These are phyloP conservation scores for Pterocles orientalis DNA, from an alignment of 2,113 vertebrate genomes.

Conservation along the genomic window DNA sequence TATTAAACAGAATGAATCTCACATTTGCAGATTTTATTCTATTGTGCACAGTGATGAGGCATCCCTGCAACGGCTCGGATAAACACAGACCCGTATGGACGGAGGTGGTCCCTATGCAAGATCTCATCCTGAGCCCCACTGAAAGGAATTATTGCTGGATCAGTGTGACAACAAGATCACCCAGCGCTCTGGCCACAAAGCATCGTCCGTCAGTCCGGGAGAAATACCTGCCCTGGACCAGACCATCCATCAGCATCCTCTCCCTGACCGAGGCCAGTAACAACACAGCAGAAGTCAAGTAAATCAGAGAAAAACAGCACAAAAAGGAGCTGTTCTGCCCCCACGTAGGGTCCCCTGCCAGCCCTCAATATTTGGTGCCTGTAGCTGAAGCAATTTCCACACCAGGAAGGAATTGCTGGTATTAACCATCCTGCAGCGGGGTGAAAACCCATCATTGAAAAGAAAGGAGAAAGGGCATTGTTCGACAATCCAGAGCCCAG, in stretches of 20 bases:
- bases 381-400: background rate
- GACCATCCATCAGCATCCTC: background rate
- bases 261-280: background rate
- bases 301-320: background rate
- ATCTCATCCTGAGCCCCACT: background rate
- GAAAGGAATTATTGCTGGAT: background rate
- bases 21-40: background rate
- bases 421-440: background rate
- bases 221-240: background rate
- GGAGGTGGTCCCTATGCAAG: background rate
- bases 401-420: background rate
- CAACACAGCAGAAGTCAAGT: background rate
- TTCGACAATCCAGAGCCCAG: background rate
- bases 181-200: background rate
- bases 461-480: background rate
- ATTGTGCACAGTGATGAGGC: slow-evolving; percentile 10
- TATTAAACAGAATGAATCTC: slow-evolving; percentile 53
- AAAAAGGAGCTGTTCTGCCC: background rate
- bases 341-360: background rate
- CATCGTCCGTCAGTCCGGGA: accelerated
- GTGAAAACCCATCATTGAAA: background rate
- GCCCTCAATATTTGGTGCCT: background rate
- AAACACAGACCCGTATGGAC: accelerated
- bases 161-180: background rate
- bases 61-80: background rate